Evolutionary conservation across 2,888 invertebrate genomes (phyloP), one percentile per base, ranked within the genome.

Genomic region (Sarcophaga variegata): DNA sequence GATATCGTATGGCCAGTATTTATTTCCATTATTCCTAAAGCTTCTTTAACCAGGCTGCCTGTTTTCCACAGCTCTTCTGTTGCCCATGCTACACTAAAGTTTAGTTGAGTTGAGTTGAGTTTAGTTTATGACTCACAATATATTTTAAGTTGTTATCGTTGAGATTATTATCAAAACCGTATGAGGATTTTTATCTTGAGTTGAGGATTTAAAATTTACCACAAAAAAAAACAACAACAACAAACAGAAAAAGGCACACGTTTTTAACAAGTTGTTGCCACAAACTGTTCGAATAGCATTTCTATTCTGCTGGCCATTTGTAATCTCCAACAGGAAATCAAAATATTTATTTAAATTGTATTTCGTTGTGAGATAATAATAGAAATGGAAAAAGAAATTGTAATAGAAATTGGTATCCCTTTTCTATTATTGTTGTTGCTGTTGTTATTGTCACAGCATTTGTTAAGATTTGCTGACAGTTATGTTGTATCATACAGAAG

Each of bases 71-170:
- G n/a, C 27, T 14, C 59, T 20, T 5, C 45, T 10, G 22, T 14
- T 25, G 12, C 6, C 25, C 10, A n/a, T 8, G 22, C 63, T 14
- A 54, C 25, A 25, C 8, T 47, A 14, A 37, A 64, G 25, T 45
- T 20, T 47, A 72, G 17, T 77, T 71, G 8, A 72, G 71, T 77
- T 77, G 25, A 70, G 22, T 45, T 27, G 47, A 72, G 17, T 77
- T 71, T 12, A 77, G 66, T 77, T 77, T 83, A 66, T 83, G 82
- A 47, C 47, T 49, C 47, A 37, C 37, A 77, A 47, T 77, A 66
- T 83, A 49, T 71, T 59, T 82, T 83, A 59, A 82, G 76, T 66
- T 71, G 59, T n/a, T 72, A 22, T 49, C 72, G 78, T 83, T 78
- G 37, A 78, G 83, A 77, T 83, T 83, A 77, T 66, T 64, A 72